phyloP scores from a whole-genome alignment of 2,113 vertebrate genomes.

The Hippotragus niger region DNA sequence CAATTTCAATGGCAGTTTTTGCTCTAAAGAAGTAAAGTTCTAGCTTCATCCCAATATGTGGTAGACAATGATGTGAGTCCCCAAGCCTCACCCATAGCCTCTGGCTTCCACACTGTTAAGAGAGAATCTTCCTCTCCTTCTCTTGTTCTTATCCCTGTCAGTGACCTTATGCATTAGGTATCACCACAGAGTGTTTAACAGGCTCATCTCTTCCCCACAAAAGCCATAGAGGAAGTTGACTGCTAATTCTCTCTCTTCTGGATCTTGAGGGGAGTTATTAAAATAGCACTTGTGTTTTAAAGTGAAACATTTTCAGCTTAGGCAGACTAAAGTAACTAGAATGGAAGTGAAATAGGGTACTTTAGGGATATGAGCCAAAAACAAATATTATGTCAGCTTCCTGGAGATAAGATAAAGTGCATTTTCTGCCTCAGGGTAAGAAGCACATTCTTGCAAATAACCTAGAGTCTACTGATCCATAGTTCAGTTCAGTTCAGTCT shows the following conservation, averaged over 20 bases:
- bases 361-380: constrained; percentile 31
- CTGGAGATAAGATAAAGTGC: constrained; percentile 71
- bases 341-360: neutral
- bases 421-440: constrained; percentile 77
- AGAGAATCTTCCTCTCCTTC: neutral
- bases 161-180: neutral
- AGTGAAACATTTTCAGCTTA: neutral
- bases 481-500: no score
- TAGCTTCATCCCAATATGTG: neutral
- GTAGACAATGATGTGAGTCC: neutral
- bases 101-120: neutral
- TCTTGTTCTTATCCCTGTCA: neutral
- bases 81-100: neutral
- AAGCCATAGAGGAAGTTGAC: neutral
- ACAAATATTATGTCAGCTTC: constrained; percentile 57
- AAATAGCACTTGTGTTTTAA: neutral
- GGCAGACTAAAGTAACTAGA: neutral
- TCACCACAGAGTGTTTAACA: neutral
- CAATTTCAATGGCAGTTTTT: neutral
- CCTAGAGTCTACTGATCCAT: constrained; percentile 56
- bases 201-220: neutral
- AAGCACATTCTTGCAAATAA: constrained; percentile 72
- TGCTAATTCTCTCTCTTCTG: neutral
- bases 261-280: neutral
- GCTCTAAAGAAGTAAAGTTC: neutral